Evolutionary conservation across 1,140 invertebrate genomes (phyloP).

Genomic region (Halesus radiatus): DNA sequence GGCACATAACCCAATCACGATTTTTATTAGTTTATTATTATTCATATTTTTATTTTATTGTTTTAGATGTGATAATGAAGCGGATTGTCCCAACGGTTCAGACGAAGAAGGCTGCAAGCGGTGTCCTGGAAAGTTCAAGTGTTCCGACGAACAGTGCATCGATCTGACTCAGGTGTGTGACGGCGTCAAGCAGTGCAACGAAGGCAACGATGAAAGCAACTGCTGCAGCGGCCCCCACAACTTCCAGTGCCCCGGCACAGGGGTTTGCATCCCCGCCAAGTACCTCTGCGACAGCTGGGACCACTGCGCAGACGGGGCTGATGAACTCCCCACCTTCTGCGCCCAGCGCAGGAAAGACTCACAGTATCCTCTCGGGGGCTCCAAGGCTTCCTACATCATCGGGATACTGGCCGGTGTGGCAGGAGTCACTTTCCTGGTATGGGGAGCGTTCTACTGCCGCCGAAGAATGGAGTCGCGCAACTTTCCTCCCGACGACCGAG

Average conservation of each 20-base stretch:
- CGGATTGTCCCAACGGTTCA: conserved; percentile 87
- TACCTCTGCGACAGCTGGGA: conserved; percentile 78
- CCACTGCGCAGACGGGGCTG: conserved; percentile 81
- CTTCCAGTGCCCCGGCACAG: conserved; percentile 76
- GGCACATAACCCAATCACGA: no score
- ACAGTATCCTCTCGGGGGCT: conserved; percentile 60
- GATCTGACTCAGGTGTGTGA: conserved; percentile 80
- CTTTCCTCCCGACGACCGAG: conserved; percentile 71
- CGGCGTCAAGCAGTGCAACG: conserved; percentile 79
- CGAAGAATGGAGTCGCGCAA: conserved; percentile 66
- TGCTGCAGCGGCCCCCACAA: conserved; percentile 74
- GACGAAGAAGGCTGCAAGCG: conserved; percentile 83
- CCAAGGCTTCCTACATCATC: conserved; percentile 69
- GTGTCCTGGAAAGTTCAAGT: conserved; percentile 78
- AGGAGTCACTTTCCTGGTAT: conserved; percentile 66
- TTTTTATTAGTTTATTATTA: background rate
- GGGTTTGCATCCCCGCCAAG: conserved; percentile 73
- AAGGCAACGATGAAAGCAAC: conserved; percentile 76
- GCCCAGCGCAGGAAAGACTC: conserved; percentile 60
- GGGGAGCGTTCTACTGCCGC: conserved; percentile 65
- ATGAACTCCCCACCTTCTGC: conserved; percentile 77
- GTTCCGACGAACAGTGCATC: conserved; percentile 83
- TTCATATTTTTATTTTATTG: conserved; percentile 15
- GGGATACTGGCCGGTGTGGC: conserved; percentile 66
- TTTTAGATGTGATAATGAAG: conserved; percentile 81